phyloP scores from a whole-genome alignment of 2,113 vertebrate genomes.

The Vulpes ferrilata region DNA sequence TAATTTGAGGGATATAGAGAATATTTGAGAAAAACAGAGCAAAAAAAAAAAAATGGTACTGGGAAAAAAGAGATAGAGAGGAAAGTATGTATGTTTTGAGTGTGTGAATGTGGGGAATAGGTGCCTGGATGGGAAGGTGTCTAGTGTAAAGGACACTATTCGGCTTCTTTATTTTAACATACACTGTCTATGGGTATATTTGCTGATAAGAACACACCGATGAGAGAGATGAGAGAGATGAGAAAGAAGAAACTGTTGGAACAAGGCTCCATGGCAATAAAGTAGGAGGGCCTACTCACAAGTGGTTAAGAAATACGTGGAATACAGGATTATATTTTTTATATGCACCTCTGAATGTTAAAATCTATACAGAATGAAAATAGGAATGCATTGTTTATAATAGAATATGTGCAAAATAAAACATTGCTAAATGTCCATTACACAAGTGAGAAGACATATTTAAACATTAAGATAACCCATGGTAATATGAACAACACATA shows the following conservation, averaged over 20 bases:
- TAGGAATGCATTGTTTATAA: not conserved
- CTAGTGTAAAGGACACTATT: not conserved
- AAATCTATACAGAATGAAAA: not conserved
- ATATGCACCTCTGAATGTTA: not conserved
- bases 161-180: not conserved
- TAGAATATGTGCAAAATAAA: not conserved
- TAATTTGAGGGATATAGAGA: not conserved
- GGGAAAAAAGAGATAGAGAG: not conserved
- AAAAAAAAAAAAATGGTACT: not conserved
- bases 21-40: not conserved
- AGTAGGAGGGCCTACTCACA: not conserved
- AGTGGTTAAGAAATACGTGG: not conserved
- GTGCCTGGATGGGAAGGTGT: not conserved
- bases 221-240: not conserved
- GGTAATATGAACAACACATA: not conserved
- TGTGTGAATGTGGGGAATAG: not conserved
- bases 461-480: not conserved
- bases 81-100: not conserved
- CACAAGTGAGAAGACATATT: not conserved
- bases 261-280: not conserved
- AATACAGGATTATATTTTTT: not conserved
- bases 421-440: not conserved
- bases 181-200: not conserved
- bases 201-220: not conserved
- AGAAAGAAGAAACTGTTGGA: not conserved